phyloP scores from a whole-genome alignment of 2,888 invertebrate genomes.

The Carcina quercana region DNA sequence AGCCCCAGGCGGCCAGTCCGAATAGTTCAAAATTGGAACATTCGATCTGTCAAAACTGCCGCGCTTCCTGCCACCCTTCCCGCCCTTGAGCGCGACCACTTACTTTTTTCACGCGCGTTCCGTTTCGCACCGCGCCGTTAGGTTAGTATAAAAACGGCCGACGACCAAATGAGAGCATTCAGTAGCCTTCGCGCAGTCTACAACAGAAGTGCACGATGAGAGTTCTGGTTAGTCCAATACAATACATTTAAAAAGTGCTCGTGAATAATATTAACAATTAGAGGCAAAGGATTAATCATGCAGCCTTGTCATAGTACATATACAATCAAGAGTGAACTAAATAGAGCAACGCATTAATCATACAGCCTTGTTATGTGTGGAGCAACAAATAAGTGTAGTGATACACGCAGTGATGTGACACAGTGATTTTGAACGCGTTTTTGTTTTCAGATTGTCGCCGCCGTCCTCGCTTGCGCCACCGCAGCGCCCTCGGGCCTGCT shows the following conservation, averaged over 20 bases:
- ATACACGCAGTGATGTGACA: slow-evolving; percentile 14
- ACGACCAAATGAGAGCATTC: slow-evolving; percentile 60
- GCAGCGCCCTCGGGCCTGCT: slow-evolving; percentile 19
- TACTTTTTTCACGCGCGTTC: slow-evolving; percentile 64
- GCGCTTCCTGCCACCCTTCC: slow-evolving; percentile 66
- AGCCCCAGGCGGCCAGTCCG: slow-evolving; percentile 12
- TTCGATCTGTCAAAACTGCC: slow-evolving; percentile 44
- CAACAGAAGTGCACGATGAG: slow-evolving; percentile 72
- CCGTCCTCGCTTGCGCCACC: slow-evolving; percentile 44
- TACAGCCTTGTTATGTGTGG: background rate
- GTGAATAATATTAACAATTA: too few relatives aligned
- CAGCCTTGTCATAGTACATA: too few relatives aligned
- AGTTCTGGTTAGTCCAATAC: slow-evolving; percentile 60
- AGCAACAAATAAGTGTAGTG: slow-evolving; percentile 1
- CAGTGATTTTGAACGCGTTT: slow-evolving; percentile 20
- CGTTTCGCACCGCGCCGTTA: slow-evolving; percentile 42
- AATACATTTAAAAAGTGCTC: too few relatives aligned
- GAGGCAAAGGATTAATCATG: slow-evolving; percentile 1
- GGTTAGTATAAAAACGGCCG: slow-evolving; percentile 55
- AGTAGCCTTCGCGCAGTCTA: slow-evolving; percentile 73
- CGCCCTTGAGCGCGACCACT: slow-evolving; percentile 64
- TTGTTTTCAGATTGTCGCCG: slow-evolving; percentile 70
- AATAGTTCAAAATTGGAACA: slow-evolving; percentile 34
- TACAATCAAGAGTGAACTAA: too few relatives aligned
- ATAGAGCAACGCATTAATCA: too few relatives aligned